Conservation (phyloP, 2,113 vertebrate species). For the Zapus hudsonius region DNA sequence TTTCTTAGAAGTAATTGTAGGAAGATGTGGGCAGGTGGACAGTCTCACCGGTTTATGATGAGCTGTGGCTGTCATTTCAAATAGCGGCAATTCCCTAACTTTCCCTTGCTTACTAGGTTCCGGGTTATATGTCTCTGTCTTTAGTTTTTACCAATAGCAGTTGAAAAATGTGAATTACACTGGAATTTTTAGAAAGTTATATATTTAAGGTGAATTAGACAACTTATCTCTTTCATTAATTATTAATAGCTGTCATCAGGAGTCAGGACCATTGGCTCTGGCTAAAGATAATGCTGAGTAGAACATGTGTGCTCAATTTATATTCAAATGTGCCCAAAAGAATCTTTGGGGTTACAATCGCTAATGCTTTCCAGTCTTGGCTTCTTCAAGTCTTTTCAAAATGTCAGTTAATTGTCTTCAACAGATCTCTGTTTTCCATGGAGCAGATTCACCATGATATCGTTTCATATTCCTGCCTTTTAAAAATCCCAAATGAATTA, state of each 20-base stretch:
- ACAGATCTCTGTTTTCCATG: neutral
- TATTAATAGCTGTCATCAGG: neutral
- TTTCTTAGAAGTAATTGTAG: neutral
- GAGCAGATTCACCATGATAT: neutral
- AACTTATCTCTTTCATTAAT: neutral
- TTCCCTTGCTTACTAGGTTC: neutral
- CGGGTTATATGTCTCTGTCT: neutral
- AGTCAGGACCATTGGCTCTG: neutral
- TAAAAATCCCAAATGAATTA: neutral
- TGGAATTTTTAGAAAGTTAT: neutral
- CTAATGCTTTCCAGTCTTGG: neutral
- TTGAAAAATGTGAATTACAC: neutral
- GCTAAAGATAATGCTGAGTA: neutral
- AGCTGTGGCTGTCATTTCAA: neutral
- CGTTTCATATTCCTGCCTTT: neutral
- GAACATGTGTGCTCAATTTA: neutral
- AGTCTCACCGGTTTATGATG: neutral
- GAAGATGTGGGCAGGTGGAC: neutral
- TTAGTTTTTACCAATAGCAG: neutral
- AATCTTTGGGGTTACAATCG: neutral
- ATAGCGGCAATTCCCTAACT: neutral
- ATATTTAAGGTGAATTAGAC: neutral
- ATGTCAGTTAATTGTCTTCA: neutral
- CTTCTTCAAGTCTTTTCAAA: neutral
- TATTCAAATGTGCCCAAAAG: neutral